Base-by-base conservation (phyloP, 2,797 vertebrate genomes). In the Liparis tanakae region DNA sequence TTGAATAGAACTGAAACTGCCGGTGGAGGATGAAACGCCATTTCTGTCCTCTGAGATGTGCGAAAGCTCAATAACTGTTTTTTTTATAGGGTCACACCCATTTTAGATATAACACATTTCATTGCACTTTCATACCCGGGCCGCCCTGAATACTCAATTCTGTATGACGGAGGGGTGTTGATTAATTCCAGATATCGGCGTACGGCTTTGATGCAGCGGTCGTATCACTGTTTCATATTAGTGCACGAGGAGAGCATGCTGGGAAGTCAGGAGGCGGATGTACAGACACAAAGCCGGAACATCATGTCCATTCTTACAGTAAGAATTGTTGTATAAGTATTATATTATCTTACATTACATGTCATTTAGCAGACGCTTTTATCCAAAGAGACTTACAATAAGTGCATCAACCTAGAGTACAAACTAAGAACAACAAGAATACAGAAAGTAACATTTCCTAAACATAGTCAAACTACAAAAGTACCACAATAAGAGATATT, bases 121-220 rank as follows among this genome's bases (percentile, higher is more conserved):
- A 87, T 85, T 86, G 85, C 63, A 67, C 64, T 76, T 85, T 88
- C 44, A 70, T 37, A 62, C 56, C 59, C 39, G 22, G 48, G 64
- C 53, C 17, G 43, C 51, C 62, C 60, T 80, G 80, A 85, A 87
- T 67, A 80, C 72, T 73, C 10, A 0, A 75, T 80, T 82, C 56
- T 62, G 64, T 56, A 72, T 74, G 74, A 70, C 84, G 5, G 37
- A 65, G 77, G 83, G 78, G 43, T 79, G 77, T 75, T 78, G 89
- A 89, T 90, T 90, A 81, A 90, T 90, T 87, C 90, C 64, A 85
- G 86, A 92, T 91, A 89, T 76, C 17, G 2, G 44, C 48, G 25
- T 37, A 72, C 39, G 56, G 79, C 75, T 89, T 65, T 83, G 81
- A 83, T 81, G 74, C 69, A 83, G 64, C 9, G 50, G 25, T 74